Percentiles rank a stretch among this genome's conserved stretches.
These are phyloP conservation scores for Lepilemur septentrionalis DNA, from an alignment of 2,797 vertebrate species.

Conservation along the genomic window DNA sequence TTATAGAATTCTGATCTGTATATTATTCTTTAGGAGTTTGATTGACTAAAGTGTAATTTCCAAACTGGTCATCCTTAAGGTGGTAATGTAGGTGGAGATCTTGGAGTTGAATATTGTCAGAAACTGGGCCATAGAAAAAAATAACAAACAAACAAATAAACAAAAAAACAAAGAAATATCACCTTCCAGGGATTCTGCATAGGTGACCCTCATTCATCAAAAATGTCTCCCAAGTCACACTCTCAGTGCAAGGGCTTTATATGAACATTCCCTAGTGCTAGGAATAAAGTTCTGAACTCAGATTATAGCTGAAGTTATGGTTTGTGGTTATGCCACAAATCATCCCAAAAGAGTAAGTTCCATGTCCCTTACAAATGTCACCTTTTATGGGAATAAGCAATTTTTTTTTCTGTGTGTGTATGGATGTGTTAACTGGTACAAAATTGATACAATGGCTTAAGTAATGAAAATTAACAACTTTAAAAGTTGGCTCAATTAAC, in stretches of 20 bases:
- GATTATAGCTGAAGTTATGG: background rate
- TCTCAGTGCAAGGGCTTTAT: background rate
- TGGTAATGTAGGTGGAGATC: background rate
- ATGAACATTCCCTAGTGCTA: background rate
- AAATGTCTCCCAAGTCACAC: background rate
- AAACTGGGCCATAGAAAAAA: background rate
- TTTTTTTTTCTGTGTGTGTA: background rate
- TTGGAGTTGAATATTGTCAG: background rate
- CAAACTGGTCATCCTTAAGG: background rate
- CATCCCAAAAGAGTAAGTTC: background rate
- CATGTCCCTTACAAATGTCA: background rate
- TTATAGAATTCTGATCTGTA: background rate
- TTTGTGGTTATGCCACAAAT: background rate
- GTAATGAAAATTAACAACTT: background rate
- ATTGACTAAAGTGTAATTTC: background rate
- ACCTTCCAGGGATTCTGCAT: background rate
- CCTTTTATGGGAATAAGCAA: background rate
- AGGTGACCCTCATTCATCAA: background rate
- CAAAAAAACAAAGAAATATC: background rate
- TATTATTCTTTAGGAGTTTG: background rate
- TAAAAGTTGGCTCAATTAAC: background rate
- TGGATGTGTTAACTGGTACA: background rate
- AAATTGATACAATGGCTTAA: background rate
- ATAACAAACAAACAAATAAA: background rate
- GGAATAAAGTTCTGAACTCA: background rate